Base-by-base conservation (phyloP, 2,113 vertebrate species). In the Barbus barbus region DNA sequence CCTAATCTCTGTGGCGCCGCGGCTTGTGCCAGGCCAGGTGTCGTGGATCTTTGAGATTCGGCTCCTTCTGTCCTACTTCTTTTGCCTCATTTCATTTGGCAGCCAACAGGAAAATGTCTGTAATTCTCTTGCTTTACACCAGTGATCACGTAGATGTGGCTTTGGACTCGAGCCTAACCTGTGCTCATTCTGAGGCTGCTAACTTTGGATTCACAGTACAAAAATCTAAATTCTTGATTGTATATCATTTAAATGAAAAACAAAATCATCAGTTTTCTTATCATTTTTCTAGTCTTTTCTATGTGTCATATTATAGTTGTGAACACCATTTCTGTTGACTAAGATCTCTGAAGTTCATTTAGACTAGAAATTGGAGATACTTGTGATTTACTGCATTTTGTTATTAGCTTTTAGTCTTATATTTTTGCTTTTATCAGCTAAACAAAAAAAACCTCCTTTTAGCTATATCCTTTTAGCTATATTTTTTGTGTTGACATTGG, bases 11-110 rank as follows among this genome's bases (percentile, higher is more conserved):
- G 58, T 71, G 20, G 48, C 28, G 44, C 56, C 31, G 38, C 58
- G 33, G 67, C 69, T 75, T 76, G 38, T 78, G 78, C 63, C 88
- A 89, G 85, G 78, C 83, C 88, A 90, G 85, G 89, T 90, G 91
- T 91, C 91, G 71, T 18, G 72, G 74, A 63, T 76, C 89, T 72
- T 88, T 82, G 36, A 48, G 72, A 38, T 85, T 72, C 24, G 26
- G 41, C 83, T 83, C 44, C 26, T 78, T 78, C 71, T 74, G 36
- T 65, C 84, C 69, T 44, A 65, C 69, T 80, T 46, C 67, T 86
- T 75, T 78, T 74, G 82, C 89, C 89, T 88, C 86, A 88, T 87
- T 89, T 84, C 78, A 63, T 83, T 90, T 84, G 89, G 87, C 81
- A 86, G 84, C 77, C 24, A 74, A 69, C 36, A 83, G 86, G 85